Percentiles rank a stretch among this genome's conserved stretches.
phyloP scores from a whole-genome alignment of 1,140 invertebrate genomes.

The Diuraphis noxia region DNA sequence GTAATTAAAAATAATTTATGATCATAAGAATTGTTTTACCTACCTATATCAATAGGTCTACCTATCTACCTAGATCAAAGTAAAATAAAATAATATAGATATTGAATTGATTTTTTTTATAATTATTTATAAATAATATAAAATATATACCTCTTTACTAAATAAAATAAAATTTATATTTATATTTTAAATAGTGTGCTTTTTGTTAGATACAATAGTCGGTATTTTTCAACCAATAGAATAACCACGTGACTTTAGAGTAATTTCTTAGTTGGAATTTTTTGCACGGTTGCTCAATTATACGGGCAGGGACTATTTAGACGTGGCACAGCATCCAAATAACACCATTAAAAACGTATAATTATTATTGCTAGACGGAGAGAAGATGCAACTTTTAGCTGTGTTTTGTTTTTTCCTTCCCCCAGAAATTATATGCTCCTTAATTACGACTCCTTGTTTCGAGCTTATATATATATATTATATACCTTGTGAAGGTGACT shows the following conservation, averaged over 20 bases:
- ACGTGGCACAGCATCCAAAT: constrained; percentile 35
- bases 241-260: neutral
- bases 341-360: constrained; percentile 36
- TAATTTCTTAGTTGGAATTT: constrained; percentile 23
- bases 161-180: neutral
- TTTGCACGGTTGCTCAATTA: constrained; percentile 40
- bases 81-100: neutral
- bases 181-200: neutral
- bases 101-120: no score
- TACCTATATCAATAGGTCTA: neutral
- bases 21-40: neutral
- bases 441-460: constrained; percentile 46
- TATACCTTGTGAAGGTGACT: neutral
- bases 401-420: neutral
- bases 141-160: neutral
- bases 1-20: neutral
- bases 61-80: no score
- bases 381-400: neutral
- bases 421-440: constrained; percentile 20
- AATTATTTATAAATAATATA: neutral
- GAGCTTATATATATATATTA: neutral
- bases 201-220: constrained; percentile 14
- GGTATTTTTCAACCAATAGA: neutral
- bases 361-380: neutral
- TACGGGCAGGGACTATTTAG: neutral